Conservation (phyloP, 1,140 invertebrate genomes). For the Luehdorfia chinensis region DNA sequence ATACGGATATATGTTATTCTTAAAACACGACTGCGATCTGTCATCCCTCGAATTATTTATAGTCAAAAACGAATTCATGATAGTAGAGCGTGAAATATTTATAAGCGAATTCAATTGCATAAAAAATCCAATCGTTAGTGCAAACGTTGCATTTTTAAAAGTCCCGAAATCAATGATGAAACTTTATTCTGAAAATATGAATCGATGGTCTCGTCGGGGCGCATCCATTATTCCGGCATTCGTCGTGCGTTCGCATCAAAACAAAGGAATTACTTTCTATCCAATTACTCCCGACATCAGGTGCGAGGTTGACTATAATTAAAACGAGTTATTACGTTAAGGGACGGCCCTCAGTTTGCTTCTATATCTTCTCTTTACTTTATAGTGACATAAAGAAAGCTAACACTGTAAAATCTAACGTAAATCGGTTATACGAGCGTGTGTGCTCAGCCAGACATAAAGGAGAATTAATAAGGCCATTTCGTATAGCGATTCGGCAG, state of each 20-base stretch:
- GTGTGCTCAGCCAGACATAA: constrained; percentile 60
- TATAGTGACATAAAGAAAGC: constrained; percentile 71
- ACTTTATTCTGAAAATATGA: constrained; percentile 8
- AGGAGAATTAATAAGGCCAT: constrained; percentile 76
- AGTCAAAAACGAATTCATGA: no score
- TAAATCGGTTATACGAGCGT: constrained; percentile 58
- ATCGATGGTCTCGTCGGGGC: background rate
- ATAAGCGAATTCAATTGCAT: background rate
- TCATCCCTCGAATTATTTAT: no score
- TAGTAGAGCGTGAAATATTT: constrained; percentile 1
- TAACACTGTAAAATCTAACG: constrained; percentile 52
- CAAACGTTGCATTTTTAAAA: constrained; percentile 10
- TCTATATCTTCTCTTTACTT: constrained; percentile 43
- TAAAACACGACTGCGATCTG: no score
- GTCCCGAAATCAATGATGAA: constrained; percentile 4
- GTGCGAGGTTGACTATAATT: constrained; percentile 56
- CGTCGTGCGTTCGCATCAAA: constrained; percentile 19
- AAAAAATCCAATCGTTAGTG: constrained; percentile 13
- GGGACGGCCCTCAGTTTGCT: constrained; percentile 31
- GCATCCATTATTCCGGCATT: constrained; percentile 5
- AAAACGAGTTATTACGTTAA: constrained; percentile 54
- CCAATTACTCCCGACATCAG: constrained; percentile 53
- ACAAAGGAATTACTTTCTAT: constrained; percentile 29
- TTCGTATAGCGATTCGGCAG: constrained; percentile 57
- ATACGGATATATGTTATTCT: no score